Conservation (phyloP, 2,888 invertebrate species). For the Chrysodeixis includens region DNA sequence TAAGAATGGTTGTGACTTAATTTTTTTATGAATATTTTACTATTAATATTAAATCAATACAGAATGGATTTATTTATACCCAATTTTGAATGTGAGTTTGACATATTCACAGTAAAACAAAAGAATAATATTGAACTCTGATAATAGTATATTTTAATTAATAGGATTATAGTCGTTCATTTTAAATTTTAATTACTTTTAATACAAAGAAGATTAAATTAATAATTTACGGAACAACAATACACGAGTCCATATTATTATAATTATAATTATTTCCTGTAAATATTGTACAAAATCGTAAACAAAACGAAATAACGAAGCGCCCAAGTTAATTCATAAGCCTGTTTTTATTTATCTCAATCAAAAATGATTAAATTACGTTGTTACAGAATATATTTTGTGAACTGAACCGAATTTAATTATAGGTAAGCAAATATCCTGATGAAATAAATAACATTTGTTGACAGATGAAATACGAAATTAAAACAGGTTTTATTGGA, state of each 20-base stretch:
- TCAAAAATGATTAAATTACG: constrained; percentile 2
- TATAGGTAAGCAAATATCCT: background rate
- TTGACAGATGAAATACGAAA: background rate
- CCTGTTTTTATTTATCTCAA: constrained; percentile 1
- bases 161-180: too few relatives aligned
- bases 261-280: background rate
- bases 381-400: background rate
- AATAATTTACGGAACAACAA: too few relatives aligned
- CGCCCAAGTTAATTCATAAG: background rate
- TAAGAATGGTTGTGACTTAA: background rate
- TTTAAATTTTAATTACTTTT: too few relatives aligned
- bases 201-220: too few relatives aligned
- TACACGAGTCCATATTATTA: too few relatives aligned
- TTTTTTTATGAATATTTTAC: background rate
- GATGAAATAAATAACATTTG: background rate
- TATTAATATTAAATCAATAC: too few relatives aligned
- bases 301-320: background rate
- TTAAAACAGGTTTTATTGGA: too few relatives aligned
- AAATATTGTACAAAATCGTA: background rate
- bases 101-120: too few relatives aligned
- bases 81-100: too few relatives aligned
- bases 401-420: background rate
- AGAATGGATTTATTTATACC: too few relatives aligned
- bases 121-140: too few relatives aligned
- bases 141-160: too few relatives aligned